Evolutionary conservation across 2,888 invertebrate species (phyloP), one percentile per base, ranked within the genome.

Genomic region (Agrenia bidenticulata): DNA sequence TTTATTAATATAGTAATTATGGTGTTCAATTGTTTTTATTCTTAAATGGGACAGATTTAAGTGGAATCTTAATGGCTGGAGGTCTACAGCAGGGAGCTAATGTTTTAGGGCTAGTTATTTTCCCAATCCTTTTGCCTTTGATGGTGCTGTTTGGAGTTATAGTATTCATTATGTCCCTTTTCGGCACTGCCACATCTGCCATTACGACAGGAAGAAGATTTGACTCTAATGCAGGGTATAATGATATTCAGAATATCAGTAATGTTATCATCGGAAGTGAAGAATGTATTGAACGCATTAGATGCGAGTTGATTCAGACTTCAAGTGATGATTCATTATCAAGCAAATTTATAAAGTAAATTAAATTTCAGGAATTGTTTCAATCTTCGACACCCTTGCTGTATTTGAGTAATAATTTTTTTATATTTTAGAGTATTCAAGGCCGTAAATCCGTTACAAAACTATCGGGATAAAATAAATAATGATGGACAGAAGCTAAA

Each of bases 101-200:
- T 32, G 21, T 72, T 9, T 60, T 67, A n/a, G 72, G 67, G 1
- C 42, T 72, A 1, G 64, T 72, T 2, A 19, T 67, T 1, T 64
- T 72, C 23, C 72, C 72, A 11, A 32, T 72, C 19, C 50, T 72
- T 5, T 59, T 72, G 37, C 72, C 72, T 27, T 55, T 72, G 49
- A 62, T 72, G 62, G 19, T 65, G 41, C 42, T 69, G n/a, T 27
- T 69, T 4, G 69, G 61, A 42, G 26, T 65, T 23, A 63, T 64
- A 15, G 27, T 72, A n/a, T 65, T 67, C 54, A 45, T 69, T 42
- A 67, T 72, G 42, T 72, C 68, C 51, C 11, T 72, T 17, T 61
- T 72, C 23, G 61, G 64, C 11, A n/a, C n/a, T n/a, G 56, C 60
- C n/a, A 61, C 63, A n/a, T 54, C 65, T 45, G 50, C 64, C n/a